These are phyloP conservation scores for Pipistrellus nathusii DNA, from an alignment of 2,797 vertebrate species.

Conservation along the genomic window DNA sequence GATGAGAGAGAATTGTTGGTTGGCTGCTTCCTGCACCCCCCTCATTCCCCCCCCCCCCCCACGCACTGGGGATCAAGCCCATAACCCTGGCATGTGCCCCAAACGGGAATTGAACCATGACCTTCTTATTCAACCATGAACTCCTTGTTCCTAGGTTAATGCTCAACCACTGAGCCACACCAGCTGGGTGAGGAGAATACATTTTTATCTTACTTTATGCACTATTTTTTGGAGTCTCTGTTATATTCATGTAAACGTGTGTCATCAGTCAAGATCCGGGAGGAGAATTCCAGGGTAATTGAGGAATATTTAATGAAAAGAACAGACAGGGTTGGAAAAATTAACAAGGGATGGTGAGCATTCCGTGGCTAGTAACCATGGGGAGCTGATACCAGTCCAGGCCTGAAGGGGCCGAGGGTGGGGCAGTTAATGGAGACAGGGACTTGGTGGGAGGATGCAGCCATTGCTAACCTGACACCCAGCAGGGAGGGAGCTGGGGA, in stretches of 20 bases:
- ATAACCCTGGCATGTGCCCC: too few species aligned
- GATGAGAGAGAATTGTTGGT: too few species aligned
- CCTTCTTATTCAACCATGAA: too few species aligned
- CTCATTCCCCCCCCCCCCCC: too few species aligned
- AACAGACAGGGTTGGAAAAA: background rate
- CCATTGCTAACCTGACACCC: background rate
- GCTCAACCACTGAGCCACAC: background rate
- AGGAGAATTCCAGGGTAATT: background rate
- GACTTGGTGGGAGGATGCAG: background rate
- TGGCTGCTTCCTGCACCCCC: too few species aligned
- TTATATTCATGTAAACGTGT: background rate
- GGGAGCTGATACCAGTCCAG: too few species aligned
- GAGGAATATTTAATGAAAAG: background rate
- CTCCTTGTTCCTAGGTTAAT: too few species aligned
- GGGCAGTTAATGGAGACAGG: background rate
- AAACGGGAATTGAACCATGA: too few species aligned
- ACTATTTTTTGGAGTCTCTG: background rate
- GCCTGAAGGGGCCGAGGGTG: background rate
- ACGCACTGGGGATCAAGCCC: too few species aligned
- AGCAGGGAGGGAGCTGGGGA: too few species aligned
- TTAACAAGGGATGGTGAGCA: background rate
- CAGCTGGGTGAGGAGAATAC: background rate
- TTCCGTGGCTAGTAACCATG: too few species aligned
- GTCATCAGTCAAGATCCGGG: background rate
- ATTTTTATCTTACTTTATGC: background rate